Percentiles rank a stretch among this genome's conserved stretches.
Conservation (phyloP, 1,140 invertebrate species). For the Hylaeus anthracinus region DNA sequence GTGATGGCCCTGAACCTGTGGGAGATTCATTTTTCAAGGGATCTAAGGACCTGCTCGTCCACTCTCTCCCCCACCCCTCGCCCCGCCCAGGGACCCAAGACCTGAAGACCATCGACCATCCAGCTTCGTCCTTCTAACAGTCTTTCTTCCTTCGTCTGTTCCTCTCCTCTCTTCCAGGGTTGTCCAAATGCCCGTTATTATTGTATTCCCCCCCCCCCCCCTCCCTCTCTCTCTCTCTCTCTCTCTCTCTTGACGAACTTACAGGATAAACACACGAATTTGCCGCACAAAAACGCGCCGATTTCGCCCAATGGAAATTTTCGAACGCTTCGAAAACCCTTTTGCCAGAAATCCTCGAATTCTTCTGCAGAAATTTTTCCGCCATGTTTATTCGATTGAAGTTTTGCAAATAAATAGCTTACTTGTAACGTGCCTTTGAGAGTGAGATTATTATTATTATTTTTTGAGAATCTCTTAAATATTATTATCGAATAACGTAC, state of each 20-base stretch:
- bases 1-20: constrained; percentile 58
- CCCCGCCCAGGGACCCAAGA: background rate
- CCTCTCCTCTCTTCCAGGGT: constrained; percentile 3
- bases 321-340: background rate
- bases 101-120: constrained; percentile 10
- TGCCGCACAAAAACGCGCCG: constrained; percentile 1
- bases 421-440: too few relatives aligned
- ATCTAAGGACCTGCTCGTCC: constrained; percentile 70
- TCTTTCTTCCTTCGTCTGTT: constrained; percentile 12
- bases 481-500: too few relatives aligned
- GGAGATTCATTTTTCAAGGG: constrained; percentile 73
- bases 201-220: constrained; percentile 1
- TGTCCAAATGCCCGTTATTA: constrained; percentile 48
- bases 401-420: too few relatives aligned
- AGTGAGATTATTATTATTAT: too few relatives aligned
- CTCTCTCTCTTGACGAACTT: background rate
- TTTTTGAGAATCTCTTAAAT: too few relatives aligned
- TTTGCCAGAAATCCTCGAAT: background rate
- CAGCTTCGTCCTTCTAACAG: constrained; percentile 5
- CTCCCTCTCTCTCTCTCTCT: too few relatives aligned
- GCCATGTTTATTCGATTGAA: too few relatives aligned
- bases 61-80: constrained; percentile 28
- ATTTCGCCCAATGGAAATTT: background rate
- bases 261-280: constrained; percentile 23
- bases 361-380: too few relatives aligned